A percentile compares a stretch with the other conserved stretches of the same genome.
These are phyloP conservation scores for Desoria tigrina DNA, from an alignment of 2,888 invertebrate genomes.

Conservation along the genomic window DNA sequence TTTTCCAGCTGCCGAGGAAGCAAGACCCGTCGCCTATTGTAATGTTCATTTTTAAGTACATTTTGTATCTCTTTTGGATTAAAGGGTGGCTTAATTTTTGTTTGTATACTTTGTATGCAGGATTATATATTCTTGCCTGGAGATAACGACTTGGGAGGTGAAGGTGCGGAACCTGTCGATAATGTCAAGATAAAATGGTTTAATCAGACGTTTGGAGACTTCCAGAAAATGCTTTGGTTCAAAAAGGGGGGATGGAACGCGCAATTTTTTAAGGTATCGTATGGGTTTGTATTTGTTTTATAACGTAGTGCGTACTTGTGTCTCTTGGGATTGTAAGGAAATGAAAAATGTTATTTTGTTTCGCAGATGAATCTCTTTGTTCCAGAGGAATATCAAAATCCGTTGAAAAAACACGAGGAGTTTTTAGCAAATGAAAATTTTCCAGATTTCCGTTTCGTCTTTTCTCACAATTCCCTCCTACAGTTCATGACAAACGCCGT, in stretches of 20 bases:
- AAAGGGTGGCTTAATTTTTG: background rate
- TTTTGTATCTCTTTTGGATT: background rate
- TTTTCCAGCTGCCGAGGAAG: slow-evolving; percentile 61
- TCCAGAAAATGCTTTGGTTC: slow-evolving; percentile 61
- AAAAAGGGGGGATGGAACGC: slow-evolving; percentile 54
- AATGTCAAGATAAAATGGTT: slow-evolving; percentile 72
- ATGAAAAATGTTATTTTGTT: too few relatives aligned
- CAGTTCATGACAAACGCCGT: slow-evolving; percentile 30
- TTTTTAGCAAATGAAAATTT: slow-evolving; percentile 29
- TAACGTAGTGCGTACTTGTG: background rate
- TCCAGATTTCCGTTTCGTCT: slow-evolving; percentile 37
- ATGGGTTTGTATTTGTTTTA: slow-evolving; percentile 12
- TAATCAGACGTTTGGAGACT: slow-evolving; percentile 71
- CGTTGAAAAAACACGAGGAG: slow-evolving; percentile 24
- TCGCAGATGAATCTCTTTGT: slow-evolving; percentile 44
- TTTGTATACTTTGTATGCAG: slow-evolving; percentile 14
- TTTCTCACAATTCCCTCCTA: slow-evolving; percentile 45
- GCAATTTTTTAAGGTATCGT: slow-evolving; percentile 58
- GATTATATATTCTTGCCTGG: slow-evolving; percentile 79
- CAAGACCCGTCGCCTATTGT: slow-evolving; percentile 31
- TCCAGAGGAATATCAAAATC: slow-evolving; percentile 42
- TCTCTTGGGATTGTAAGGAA: too few relatives aligned
- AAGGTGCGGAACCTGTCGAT: slow-evolving; percentile 70
- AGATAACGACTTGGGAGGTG: slow-evolving; percentile 97
- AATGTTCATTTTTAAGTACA: background rate